These are phyloP conservation scores for Cantharis rustica DNA, from an alignment of 2,888 invertebrate genomes.

Conservation along the genomic window DNA sequence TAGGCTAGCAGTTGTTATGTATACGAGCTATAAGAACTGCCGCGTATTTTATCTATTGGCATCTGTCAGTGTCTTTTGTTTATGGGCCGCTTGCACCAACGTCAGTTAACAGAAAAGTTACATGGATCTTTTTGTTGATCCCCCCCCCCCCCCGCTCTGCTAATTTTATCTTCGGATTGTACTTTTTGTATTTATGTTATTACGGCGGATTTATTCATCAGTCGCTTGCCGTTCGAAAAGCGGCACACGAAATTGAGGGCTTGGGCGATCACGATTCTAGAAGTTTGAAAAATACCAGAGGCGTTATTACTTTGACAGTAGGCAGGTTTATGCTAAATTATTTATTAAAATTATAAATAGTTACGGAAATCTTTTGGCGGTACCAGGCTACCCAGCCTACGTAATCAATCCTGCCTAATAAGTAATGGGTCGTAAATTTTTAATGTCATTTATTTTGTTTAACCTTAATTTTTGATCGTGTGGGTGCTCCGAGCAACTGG, in stretches of 20 bases:
- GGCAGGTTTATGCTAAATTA: not conserved
- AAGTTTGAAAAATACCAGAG: not conserved
- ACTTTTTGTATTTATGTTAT: not conserved
- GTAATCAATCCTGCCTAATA: no score
- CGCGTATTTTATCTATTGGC: no score
- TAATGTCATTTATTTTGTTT: not conserved
- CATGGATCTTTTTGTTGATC: no score
- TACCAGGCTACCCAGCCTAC: not conserved
- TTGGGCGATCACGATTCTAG: not conserved
- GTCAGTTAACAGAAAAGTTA: no score
- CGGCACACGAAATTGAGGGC: not conserved
- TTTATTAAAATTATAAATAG: not conserved
- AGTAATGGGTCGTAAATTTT: not conserved
- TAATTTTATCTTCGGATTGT: not conserved
- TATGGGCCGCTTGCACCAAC: no score
- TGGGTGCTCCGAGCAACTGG: not conserved
- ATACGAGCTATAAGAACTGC: no score
- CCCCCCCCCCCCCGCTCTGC: no score
- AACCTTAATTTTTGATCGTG: no score
- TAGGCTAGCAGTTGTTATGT: no score
- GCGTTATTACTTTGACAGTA: not conserved
- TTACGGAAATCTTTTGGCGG: not conserved
- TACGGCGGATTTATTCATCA: not conserved
- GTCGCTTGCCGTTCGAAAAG: not conserved
- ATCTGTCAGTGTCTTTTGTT: no score